Conservation (phyloP, 2,888 invertebrate species). For the Cheilosia grossa region DNA sequence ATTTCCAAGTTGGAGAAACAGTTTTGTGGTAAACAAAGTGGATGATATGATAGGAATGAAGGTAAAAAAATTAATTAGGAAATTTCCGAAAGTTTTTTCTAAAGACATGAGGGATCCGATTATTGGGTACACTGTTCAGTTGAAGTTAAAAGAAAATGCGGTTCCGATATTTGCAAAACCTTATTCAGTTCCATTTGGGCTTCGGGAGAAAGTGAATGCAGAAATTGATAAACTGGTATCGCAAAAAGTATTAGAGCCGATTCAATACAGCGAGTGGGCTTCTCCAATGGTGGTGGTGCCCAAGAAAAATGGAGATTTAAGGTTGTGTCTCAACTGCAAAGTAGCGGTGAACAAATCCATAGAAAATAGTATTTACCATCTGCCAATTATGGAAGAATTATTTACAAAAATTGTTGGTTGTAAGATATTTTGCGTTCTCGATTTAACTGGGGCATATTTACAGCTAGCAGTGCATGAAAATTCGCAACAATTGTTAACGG, state of each 20-base stretch:
- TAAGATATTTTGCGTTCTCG: conserved; percentile 28
- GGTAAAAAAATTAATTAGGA: background rate
- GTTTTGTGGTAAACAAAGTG: conserved; percentile 31
- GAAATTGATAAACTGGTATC: conserved; percentile 7
- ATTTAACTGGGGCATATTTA: conserved; percentile 24
- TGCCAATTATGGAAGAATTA: conserved; percentile 52
- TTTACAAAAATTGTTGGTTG: conserved; percentile 23
- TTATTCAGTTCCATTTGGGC: no score
- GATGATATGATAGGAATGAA: conserved; percentile 26
- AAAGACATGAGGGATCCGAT: conserved; percentile 1
- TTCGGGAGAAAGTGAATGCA: background rate
- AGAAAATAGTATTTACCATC: conserved; percentile 48
- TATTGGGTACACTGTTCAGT: background rate
- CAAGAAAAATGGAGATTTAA: conserved; percentile 10
- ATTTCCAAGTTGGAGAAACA: conserved; percentile 39
- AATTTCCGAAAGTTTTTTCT: conserved; percentile 3
- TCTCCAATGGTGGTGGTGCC: conserved; percentile 19
- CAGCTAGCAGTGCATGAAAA: background rate
- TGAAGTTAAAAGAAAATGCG: background rate
- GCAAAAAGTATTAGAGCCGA: conserved; percentile 13
- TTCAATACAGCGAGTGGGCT: conserved; percentile 19
- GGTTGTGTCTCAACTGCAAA: background rate
- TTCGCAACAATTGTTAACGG: background rate
- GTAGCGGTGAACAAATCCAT: conserved; percentile 23
- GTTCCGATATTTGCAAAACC: background rate